A percentile compares a stretch with the other conserved stretches of the same genome.
phyloP scores from a whole-genome alignment of 2,888 invertebrate genomes.

The Bugulina stolonifera region DNA sequence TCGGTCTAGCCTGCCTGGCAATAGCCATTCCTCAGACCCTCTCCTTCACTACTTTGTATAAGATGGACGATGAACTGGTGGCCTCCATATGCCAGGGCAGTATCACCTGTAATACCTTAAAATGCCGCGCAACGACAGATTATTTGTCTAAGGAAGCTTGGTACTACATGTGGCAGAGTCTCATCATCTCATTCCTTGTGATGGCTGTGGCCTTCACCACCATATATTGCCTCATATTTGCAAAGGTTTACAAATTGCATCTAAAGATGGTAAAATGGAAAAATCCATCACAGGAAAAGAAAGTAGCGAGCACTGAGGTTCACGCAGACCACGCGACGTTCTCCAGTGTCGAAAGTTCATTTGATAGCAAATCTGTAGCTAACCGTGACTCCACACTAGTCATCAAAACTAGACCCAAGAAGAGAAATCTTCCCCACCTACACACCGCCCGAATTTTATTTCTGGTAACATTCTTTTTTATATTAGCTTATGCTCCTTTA shows the following conservation, averaged over 20 bases:
- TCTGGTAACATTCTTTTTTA: constrained; percentile 38
- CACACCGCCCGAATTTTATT: constrained; percentile 40
- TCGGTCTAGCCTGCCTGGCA: constrained; percentile 31
- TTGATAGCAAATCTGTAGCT: not conserved
- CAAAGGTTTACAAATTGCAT: not conserved
- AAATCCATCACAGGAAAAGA: not conserved
- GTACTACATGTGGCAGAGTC: constrained; percentile 26
- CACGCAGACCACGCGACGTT: constrained; percentile 23
- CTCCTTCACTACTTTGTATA: constrained; percentile 32
- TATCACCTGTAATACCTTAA: constrained; percentile 32
- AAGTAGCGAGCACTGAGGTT: not conserved
- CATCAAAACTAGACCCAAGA: not conserved
- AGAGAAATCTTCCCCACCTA: constrained; percentile 30
- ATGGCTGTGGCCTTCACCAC: constrained; percentile 7
- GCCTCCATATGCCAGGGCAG: constrained; percentile 33
- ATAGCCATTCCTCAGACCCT: constrained; percentile 36
- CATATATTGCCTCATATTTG: constrained; percentile 27
- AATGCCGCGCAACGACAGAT: constrained; percentile 28
- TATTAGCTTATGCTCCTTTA: constrained; percentile 38
- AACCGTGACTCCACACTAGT: not conserved
- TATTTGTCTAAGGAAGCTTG: constrained; percentile 13
- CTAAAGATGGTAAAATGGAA: not conserved
- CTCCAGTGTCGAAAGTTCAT: not conserved
- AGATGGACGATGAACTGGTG: not conserved
- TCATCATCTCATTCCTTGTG: constrained; percentile 23